phyloP scores from a whole-genome alignment of 53 echinoderm and acorn worm species.

The Mesocentrotus franciscanus region DNA sequence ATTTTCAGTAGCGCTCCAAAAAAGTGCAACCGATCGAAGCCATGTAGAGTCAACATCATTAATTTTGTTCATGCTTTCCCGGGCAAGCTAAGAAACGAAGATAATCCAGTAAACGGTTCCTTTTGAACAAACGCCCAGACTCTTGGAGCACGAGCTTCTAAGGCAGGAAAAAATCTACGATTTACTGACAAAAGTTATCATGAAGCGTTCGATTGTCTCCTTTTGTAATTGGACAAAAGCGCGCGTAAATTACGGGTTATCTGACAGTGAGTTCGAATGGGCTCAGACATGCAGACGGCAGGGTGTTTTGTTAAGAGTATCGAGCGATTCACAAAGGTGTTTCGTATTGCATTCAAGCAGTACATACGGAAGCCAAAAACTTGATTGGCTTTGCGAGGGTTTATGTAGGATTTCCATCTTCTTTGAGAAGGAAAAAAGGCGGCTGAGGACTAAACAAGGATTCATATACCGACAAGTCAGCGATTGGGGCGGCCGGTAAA shows the following conservation, averaged over 20 bases:
- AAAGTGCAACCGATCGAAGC: conserved; percentile 46
- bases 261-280: conserved; percentile 43
- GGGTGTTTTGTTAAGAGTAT: conserved; percentile 52
- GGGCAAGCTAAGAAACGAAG: conserved; percentile 10
- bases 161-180: conserved; percentile 33
- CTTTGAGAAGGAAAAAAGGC: background rate
- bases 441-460: background rate
- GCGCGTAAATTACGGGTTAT: conserved; percentile 51
- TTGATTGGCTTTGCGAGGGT: conserved; percentile 55
- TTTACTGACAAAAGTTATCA: conserved; percentile 62
- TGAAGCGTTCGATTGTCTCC: conserved; percentile 57
- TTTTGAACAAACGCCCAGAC: conserved; percentile 53
- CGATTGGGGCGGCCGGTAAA: conserved; percentile 4
- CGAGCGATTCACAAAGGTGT: conserved; percentile 65
- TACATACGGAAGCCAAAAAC: conserved; percentile 55
- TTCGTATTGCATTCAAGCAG: conserved; percentile 33
- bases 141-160: conserved; percentile 2
- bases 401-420: conserved; percentile 40
- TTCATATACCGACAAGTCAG: conserved; percentile 22
- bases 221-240: conserved; percentile 59
- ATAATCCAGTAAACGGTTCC: conserved; percentile 61
- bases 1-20: conserved; percentile 3
- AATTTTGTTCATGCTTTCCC: conserved; percentile 60
- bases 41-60: conserved; percentile 55
- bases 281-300: conserved; percentile 67